phyloP scores from a whole-genome alignment of 2,888 invertebrate genomes.

The Panzeria rudis region DNA sequence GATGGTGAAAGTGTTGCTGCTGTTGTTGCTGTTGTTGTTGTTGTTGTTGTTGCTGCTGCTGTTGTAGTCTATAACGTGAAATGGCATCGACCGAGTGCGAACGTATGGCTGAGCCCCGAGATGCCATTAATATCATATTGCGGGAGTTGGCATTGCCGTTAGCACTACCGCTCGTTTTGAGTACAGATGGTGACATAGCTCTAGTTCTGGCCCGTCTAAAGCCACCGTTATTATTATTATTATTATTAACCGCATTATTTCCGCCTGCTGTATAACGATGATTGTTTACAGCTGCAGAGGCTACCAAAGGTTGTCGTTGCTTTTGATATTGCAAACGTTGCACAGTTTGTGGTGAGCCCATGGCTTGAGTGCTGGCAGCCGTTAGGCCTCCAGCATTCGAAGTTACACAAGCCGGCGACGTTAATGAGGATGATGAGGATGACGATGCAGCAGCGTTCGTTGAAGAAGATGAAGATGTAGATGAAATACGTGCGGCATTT shows the following conservation, averaged over 20 bases:
- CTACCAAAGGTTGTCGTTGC: slow-evolving; percentile 81
- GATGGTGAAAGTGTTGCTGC: slow-evolving; percentile 31
- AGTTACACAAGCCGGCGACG: slow-evolving; percentile 55
- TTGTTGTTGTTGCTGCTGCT: slow-evolving; percentile 51
- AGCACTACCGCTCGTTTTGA: slow-evolving; percentile 59
- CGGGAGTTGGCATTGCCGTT: slow-evolving; percentile 36
- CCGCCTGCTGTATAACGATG: slow-evolving; percentile 78
- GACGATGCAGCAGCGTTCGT: slow-evolving; percentile 52
- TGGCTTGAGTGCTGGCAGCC: slow-evolving; percentile 66
- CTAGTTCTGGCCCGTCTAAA: slow-evolving; percentile 81
- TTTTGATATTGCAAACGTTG: slow-evolving; percentile 82
- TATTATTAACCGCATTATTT: slow-evolving; percentile 62
- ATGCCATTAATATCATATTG: slow-evolving; percentile 62
- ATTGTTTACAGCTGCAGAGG: slow-evolving; percentile 78
- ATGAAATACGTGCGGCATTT: slow-evolving; percentile 67
- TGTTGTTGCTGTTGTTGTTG: slow-evolving; percentile 43
- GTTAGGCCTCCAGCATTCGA: slow-evolving; percentile 68
- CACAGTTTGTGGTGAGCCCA: slow-evolving; percentile 71
- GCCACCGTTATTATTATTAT: slow-evolving; percentile 72
- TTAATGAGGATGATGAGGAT: slow-evolving; percentile 66
- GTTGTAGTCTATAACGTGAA: slow-evolving; percentile 77
- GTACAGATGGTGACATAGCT: slow-evolving; percentile 78
- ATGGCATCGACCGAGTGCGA: slow-evolving; percentile 84
- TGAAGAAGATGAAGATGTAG: slow-evolving; percentile 62
- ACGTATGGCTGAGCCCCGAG: slow-evolving; percentile 77